Conservation (phyloP, 2,888 invertebrate genomes). For the Mesoligia furuncula region DNA sequence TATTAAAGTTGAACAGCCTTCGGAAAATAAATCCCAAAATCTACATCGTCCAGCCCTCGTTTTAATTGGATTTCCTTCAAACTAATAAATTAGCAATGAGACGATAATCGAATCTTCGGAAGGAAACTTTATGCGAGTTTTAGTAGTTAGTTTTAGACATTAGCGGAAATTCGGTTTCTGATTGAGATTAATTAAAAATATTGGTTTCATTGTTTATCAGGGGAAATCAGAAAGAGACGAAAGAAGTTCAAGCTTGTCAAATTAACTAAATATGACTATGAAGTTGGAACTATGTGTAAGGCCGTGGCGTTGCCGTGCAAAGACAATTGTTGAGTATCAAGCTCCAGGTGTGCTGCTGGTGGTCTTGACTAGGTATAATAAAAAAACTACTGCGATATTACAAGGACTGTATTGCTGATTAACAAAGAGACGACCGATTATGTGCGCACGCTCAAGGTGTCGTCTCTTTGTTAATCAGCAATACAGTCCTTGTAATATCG, state of each 20-base stretch:
- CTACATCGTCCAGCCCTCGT: slow-evolving; percentile 19
- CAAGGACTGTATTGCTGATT: too few species aligned
- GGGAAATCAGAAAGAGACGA: too few species aligned
- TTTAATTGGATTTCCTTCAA: slow-evolving; percentile 44
- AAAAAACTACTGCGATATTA: too few species aligned
- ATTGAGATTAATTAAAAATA: neutral
- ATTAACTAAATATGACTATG: neutral
- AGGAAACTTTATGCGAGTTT: slow-evolving; percentile 38
- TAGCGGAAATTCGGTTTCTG: slow-evolving; percentile 1
- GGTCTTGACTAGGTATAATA: too few species aligned
- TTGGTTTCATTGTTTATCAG: neutral
- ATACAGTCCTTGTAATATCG: too few species aligned
- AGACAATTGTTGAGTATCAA: too few species aligned
- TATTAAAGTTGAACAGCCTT: slow-evolving; percentile 5
- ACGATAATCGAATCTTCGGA: slow-evolving; percentile 22
- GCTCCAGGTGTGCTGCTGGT: too few species aligned
- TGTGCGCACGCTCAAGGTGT: too few species aligned
- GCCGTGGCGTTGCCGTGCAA: too few species aligned
- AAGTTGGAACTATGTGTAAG: neutral
- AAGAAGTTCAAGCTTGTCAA: neutral
- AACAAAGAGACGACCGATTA: too few species aligned
- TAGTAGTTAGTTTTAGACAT: slow-evolving; percentile 38
- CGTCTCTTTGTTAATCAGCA: too few species aligned
- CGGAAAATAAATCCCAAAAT: slow-evolving; percentile 19
- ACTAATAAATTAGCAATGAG: slow-evolving; percentile 37